A percentile compares a stretch with the other conserved stretches of the same genome.
Evolutionary conservation across 2,888 invertebrate genomes (phyloP).

Genomic region (Lutraria lutraria): DNA sequence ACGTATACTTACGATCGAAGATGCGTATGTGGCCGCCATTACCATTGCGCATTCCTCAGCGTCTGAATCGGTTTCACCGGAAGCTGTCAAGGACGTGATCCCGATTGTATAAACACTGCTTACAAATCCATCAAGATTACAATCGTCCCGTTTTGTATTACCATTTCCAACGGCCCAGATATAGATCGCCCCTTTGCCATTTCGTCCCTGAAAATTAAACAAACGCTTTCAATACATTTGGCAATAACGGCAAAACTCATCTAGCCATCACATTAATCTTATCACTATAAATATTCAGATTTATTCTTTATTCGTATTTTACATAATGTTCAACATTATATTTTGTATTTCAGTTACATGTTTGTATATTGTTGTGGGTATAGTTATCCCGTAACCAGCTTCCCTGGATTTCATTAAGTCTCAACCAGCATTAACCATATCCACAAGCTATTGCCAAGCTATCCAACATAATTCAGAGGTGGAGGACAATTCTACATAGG

Average conservation of each 20-base stretch:
- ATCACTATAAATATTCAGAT: background rate
- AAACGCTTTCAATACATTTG: background rate
- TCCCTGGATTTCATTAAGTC: no score
- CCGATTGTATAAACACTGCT: constrained; percentile 49
- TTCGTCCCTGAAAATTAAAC: constrained; percentile 19
- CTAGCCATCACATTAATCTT: background rate
- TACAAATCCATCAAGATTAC: constrained; percentile 48
- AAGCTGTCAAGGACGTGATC: background rate
- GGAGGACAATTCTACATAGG: no score
- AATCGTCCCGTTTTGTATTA: constrained; percentile 24
- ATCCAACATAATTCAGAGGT: no score
- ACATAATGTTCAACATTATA: no score
- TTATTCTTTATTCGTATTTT: background rate
- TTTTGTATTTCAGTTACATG: no score
- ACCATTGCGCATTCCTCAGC: constrained; percentile 41
- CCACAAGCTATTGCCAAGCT: no score
- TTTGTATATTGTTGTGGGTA: background rate
- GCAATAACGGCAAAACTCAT: background rate
- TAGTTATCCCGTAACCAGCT: no score
- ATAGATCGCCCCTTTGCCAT: constrained; percentile 42
- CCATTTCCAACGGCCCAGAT: constrained; percentile 52
- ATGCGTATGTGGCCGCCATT: constrained; percentile 39
- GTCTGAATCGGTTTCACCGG: background rate
- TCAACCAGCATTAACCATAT: no score
- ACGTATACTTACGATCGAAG: background rate